Evolutionary conservation across 2,888 invertebrate genomes (phyloP).

Genomic region (Baccha elongata): DNA sequence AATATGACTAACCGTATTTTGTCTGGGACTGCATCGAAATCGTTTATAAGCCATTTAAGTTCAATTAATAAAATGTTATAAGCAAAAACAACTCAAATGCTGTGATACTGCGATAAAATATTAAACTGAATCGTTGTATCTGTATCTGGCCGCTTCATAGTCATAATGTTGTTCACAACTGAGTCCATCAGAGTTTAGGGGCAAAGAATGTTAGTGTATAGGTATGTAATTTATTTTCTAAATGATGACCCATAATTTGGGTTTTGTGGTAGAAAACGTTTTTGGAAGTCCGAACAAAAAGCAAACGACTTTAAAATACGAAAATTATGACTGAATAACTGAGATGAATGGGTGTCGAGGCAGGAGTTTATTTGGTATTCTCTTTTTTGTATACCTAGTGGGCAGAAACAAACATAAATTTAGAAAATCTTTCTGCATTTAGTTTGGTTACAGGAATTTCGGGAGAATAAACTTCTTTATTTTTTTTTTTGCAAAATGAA

Average conservation of each 20-base stretch:
- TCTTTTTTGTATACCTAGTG: background rate
- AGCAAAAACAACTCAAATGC: background rate
- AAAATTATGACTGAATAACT: conserved; percentile 54
- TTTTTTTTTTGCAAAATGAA: background rate
- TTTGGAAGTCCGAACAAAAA: conserved; percentile 1
- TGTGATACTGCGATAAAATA: conserved; percentile 27
- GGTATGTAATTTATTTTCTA: conserved; percentile 51
- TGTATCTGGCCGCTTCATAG: conserved; percentile 7
- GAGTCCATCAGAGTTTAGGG: background rate
- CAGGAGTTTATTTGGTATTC: background rate
- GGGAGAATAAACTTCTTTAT: too few relatives aligned
- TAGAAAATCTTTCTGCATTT: background rate
- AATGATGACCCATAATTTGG: conserved; percentile 70
- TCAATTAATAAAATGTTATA: conserved; percentile 65
- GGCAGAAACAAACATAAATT: conserved; percentile 23
- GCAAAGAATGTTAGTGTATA: conserved; percentile 31
- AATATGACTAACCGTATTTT: conserved; percentile 25
- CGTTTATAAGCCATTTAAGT: conserved; percentile 70
- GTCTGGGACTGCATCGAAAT: conserved; percentile 53
- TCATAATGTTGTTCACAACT: conserved; percentile 2
- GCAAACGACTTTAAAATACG: conserved; percentile 8
- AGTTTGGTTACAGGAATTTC: background rate
- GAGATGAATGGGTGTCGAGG: conserved; percentile 38
- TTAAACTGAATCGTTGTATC: conserved; percentile 18
- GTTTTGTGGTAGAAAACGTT: conserved; percentile 41